phyloP scores from a whole-genome alignment of 2,797 vertebrate species.

The Brachymystax lenok region DNA sequence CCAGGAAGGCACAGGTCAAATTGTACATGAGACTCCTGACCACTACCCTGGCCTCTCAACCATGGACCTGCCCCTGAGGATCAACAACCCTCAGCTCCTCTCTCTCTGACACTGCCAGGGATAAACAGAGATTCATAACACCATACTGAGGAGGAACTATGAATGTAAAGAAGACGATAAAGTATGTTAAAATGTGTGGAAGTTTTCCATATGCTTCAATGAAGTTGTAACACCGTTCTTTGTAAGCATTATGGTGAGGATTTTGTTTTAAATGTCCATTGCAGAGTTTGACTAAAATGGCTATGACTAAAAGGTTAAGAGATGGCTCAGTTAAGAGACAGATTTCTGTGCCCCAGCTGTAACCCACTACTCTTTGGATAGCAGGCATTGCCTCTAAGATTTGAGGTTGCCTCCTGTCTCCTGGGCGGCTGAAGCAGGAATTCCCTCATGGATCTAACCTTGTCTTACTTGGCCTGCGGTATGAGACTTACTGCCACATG shows the following conservation, averaged over 20 bases:
- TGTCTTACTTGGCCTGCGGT: background rate
- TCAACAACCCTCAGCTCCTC: background rate
- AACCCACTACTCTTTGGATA: background rate
- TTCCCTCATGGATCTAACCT: background rate
- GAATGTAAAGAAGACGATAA: background rate
- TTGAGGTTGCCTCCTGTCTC: background rate
- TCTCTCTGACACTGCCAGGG: background rate
- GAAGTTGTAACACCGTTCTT: background rate
- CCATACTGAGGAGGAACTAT: background rate
- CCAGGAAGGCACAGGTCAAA: background rate
- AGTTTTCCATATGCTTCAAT: background rate
- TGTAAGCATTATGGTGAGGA: background rate
- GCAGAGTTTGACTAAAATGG: background rate
- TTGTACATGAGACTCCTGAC: background rate
- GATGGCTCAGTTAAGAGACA: background rate
- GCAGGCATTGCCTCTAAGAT: background rate
- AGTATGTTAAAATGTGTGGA: too few species aligned
- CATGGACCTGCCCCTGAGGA: background rate
- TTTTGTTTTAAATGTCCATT: background rate
- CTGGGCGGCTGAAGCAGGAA: background rate
- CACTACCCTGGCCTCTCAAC: background rate
- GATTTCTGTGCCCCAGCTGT: too few species aligned
- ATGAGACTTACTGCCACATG: background rate
- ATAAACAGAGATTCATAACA: background rate
- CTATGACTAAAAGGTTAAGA: background rate